These are phyloP conservation scores for Megaleporinus macrocephalus DNA, from an alignment of 2,113 vertebrate species.

Conservation along the genomic window DNA sequence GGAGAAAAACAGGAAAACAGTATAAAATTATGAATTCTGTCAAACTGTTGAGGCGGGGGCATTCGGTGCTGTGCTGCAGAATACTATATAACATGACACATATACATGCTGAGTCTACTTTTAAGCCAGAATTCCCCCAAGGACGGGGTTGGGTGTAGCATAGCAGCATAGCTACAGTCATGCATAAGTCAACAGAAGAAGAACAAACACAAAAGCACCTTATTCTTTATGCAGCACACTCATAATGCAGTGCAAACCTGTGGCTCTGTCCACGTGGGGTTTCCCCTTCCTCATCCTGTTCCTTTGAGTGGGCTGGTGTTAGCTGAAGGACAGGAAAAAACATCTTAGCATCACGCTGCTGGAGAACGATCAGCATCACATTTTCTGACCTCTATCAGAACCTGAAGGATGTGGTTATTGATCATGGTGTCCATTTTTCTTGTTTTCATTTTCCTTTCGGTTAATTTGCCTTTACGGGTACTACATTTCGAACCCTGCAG, in stretches of 20 bases:
- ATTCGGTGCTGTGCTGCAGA: too few relatives aligned
- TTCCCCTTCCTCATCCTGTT: neutral
- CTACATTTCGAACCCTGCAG: too few relatives aligned
- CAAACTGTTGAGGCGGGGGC: too few relatives aligned
- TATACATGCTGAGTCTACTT: too few relatives aligned
- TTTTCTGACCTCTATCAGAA: neutral
- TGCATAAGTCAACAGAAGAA: too few relatives aligned
- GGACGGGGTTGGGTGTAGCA: neutral
- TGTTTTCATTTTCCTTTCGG: too few relatives aligned
- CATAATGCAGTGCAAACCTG: neutral
- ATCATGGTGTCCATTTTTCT: neutral
- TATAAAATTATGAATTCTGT: too few relatives aligned
- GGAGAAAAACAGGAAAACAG: too few relatives aligned
- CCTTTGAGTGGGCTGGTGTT: neutral
- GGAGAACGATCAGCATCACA: neutral
- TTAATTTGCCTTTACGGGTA: too few relatives aligned
- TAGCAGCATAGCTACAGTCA: neutral
- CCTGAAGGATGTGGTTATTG: neutral
- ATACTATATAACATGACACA: too few relatives aligned
- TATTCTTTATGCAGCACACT: neutral
- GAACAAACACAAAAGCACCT: neutral
- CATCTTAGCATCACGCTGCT: neutral
- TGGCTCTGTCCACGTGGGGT: neutral
- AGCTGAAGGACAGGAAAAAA: conserved; percentile 1
- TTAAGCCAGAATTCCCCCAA: too few relatives aligned